Conservation (phyloP, 2,888 invertebrate species). For the Galerucella pusilla region DNA sequence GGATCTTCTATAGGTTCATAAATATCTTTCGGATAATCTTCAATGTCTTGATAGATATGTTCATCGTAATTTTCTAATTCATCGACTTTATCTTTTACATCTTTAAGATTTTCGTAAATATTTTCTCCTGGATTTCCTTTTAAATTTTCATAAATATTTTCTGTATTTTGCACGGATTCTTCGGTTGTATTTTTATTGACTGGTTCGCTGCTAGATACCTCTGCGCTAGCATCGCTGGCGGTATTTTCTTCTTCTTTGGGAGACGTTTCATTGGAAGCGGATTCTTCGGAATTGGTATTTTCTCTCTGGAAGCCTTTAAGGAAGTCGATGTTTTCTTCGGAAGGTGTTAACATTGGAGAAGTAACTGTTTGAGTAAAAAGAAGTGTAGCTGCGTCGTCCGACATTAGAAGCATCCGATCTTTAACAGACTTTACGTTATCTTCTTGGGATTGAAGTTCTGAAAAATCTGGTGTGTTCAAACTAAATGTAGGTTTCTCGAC, state of each 20-base stretch:
- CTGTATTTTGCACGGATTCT: conserved; percentile 40
- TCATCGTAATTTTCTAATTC: conserved; percentile 43
- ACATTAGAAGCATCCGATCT: conserved; percentile 62
- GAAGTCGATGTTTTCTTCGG: conserved; percentile 65
- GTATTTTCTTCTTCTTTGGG: conserved; percentile 47
- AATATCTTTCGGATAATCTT: conserved; percentile 42
- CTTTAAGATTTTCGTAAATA: conserved; percentile 52
- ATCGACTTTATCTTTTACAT: conserved; percentile 28
- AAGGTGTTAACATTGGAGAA: conserved; percentile 65
- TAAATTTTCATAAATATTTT: conserved; percentile 54
- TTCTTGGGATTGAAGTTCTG: conserved; percentile 33
- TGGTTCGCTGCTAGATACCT: conserved; percentile 38
- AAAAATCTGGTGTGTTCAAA: conserved; percentile 39
- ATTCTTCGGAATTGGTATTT: conserved; percentile 48
- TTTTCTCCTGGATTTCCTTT: conserved; percentile 43
- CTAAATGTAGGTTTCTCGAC: conserved; percentile 48
- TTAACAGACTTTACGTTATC: conserved; percentile 55
- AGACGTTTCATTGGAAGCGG: conserved; percentile 46
- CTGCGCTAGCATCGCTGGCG: conserved; percentile 42
- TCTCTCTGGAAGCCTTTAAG: conserved; percentile 62
- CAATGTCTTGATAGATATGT: conserved; percentile 54
- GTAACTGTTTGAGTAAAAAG: conserved; percentile 65
- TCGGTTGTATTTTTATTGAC: not conserved
- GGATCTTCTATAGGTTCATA: conserved; percentile 44
- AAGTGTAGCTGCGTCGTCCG: conserved; percentile 61